A percentile compares a stretch with the other conserved stretches of the same genome.
phyloP scores from a whole-genome alignment of 1,140 invertebrate genomes.

The Gryllus bimaculatus region DNA sequence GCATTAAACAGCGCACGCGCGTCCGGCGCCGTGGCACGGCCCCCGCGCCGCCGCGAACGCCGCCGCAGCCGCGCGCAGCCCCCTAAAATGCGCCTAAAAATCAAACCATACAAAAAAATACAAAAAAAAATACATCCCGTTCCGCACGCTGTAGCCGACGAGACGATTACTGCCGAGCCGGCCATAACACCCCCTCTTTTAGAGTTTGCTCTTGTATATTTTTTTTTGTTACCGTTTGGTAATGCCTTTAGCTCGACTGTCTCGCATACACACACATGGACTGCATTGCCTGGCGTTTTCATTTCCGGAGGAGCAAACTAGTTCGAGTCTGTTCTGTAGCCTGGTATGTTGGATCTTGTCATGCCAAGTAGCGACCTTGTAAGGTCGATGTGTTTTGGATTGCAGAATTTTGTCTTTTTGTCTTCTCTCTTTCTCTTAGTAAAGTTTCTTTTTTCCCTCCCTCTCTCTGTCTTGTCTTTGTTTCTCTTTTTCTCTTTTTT shows the following conservation, averaged over 20 bases:
- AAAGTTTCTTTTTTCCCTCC: background rate
- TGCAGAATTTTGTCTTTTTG: background rate
- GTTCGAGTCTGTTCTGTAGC: background rate
- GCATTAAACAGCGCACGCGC: too few relatives aligned
- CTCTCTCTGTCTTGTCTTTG: background rate
- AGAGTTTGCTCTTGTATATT: background rate
- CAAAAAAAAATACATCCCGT: too few relatives aligned
- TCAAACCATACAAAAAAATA: too few relatives aligned
- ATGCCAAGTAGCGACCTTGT: background rate
- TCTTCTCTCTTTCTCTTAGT: constrained; percentile 2
- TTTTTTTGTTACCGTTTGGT: background rate
- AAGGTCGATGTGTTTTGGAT: background rate
- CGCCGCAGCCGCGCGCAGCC: too few relatives aligned
- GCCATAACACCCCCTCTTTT: background rate
- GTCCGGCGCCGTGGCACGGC: too few relatives aligned
- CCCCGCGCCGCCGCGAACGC: too few relatives aligned
- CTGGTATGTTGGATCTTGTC: background rate
- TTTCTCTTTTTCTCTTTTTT: background rate
- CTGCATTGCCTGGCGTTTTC: background rate
- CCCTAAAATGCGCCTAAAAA: too few relatives aligned
- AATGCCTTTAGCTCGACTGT: background rate
- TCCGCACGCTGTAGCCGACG: too few relatives aligned
- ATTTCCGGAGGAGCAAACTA: background rate
- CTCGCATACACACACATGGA: background rate
- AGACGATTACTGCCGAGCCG: too few relatives aligned